Percentiles rank a stretch among this genome's conserved stretches.
Evolutionary conservation across 2,113 vertebrate genomes (phyloP).

Genomic region (Pluvianellus socialis): DNA sequence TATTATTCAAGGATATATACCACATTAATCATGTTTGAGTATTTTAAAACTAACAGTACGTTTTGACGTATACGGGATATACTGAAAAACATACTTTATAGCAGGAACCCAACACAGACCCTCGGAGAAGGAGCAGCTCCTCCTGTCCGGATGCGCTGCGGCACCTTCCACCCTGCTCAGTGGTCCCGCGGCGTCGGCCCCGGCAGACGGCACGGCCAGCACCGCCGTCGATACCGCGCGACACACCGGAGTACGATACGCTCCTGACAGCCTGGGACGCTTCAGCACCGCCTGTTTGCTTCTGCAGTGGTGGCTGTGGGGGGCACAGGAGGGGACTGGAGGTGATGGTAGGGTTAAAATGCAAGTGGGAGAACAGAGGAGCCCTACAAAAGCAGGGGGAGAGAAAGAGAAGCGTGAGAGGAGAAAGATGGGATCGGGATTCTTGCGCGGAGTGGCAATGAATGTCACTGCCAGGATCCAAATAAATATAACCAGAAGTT

Average conservation of each 20-base stretch:
- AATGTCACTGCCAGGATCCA: background rate
- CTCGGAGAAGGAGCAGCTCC: background rate
- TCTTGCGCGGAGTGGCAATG: background rate
- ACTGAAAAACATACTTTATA: background rate
- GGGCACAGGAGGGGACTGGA: background rate
- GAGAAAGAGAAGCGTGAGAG: background rate
- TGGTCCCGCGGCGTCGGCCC: background rate
- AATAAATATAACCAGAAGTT: background rate
- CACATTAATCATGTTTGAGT: no score
- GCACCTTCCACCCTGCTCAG: background rate
- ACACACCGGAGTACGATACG: rapidly evolving
- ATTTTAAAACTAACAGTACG: background rate
- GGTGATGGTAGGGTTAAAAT: background rate
- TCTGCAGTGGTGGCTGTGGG: background rate
- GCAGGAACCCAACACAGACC: background rate
- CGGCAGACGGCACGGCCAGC: background rate
- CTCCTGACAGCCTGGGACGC: rapidly evolving
- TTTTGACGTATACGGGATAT: background rate
- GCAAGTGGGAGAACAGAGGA: background rate
- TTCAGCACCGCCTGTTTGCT: background rate
- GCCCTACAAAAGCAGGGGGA: background rate
- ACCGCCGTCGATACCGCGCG: rapidly evolving
- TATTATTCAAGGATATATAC: background rate
- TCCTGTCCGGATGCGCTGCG: background rate
- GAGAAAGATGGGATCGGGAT: background rate